Percentiles rank a stretch among this genome's conserved stretches.
These are phyloP conservation scores for Neolamprologus modestus DNA, from an alignment of 2,113 vertebrate genomes.

Conservation along the genomic window DNA sequence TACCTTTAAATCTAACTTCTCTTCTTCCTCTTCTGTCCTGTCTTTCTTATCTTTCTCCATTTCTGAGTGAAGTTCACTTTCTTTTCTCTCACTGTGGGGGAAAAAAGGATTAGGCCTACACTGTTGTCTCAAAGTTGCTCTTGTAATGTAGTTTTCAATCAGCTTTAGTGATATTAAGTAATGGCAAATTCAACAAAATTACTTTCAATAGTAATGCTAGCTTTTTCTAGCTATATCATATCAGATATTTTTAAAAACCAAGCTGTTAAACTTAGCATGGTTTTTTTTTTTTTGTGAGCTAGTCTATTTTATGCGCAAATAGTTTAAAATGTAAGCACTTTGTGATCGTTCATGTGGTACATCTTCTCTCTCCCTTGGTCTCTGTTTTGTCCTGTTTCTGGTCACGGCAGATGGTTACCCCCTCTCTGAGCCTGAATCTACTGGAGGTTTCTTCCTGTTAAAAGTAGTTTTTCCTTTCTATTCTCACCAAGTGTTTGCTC, in stretches of 20 bases:
- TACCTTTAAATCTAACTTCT: neutral
- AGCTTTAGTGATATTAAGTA: neutral
- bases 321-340: neutral
- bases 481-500: neutral
- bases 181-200: neutral
- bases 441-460: neutral
- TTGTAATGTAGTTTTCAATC: neutral
- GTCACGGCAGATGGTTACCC: neutral
- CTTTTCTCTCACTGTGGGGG: fast-evolving
- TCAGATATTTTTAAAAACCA: neutral
- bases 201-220: neutral
- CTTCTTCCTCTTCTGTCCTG: neutral
- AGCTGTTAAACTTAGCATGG: neutral
- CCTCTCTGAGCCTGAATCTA: neutral
- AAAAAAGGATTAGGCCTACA: neutral
- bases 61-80: neutral
- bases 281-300: fast-evolving
- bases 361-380: neutral
- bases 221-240: no score
- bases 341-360: neutral
- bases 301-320: neutral
- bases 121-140: neutral
- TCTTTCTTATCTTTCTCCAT: neutral
- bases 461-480: neutral
- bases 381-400: neutral